A percentile compares a stretch with the other conserved stretches of the same genome.
phyloP scores from a whole-genome alignment of 2,113 vertebrate genomes.

The Cyprichromis sp. region DNA sequence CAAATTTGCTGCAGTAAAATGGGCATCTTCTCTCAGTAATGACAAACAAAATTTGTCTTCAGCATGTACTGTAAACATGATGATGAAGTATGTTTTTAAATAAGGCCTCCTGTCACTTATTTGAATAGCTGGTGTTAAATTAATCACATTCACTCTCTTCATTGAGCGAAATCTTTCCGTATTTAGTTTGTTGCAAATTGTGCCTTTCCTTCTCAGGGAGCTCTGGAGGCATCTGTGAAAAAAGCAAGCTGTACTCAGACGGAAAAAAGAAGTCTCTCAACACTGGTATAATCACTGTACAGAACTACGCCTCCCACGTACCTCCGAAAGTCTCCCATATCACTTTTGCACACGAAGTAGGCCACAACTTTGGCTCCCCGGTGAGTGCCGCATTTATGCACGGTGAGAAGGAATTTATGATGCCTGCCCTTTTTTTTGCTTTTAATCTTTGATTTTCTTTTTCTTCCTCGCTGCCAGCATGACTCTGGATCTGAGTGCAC shows the following conservation, averaged over 20 bases:
- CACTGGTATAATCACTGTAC: conserved; percentile 98
- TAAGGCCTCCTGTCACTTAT: not conserved
- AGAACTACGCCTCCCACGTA: conserved; percentile 98
- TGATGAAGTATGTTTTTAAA: not conserved
- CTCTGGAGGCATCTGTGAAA: conserved; percentile 98
- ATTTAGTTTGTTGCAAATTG: not conserved
- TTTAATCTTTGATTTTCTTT: not conserved
- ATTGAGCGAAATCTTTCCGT: not conserved
- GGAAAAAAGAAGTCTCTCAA: conserved; percentile 98
- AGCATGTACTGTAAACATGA: not conserved
- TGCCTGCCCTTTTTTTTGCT: not conserved
- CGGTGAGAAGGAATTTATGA: not conserved
- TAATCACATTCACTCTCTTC: not conserved
- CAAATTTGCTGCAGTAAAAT: not conserved
- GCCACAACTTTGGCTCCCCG: conserved; percentile 98
- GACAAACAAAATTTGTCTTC: not conserved
- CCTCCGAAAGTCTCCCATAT: conserved; percentile 98
- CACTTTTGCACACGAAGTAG: conserved; percentile 97
- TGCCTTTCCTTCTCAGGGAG: conserved; percentile 76
- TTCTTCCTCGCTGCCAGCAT: conserved; percentile 70
- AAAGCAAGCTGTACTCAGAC: conserved; percentile 96
- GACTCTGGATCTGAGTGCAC: conserved; percentile 98
- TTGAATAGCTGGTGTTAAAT: not conserved
- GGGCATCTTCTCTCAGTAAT: not conserved
- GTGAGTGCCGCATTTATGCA: conserved; percentile 70